Percentiles rank a stretch among this genome's conserved stretches.
These are phyloP conservation scores for Cirrhinus mrigala DNA, from an alignment of 2,797 vertebrate genomes.

Conservation along the genomic window DNA sequence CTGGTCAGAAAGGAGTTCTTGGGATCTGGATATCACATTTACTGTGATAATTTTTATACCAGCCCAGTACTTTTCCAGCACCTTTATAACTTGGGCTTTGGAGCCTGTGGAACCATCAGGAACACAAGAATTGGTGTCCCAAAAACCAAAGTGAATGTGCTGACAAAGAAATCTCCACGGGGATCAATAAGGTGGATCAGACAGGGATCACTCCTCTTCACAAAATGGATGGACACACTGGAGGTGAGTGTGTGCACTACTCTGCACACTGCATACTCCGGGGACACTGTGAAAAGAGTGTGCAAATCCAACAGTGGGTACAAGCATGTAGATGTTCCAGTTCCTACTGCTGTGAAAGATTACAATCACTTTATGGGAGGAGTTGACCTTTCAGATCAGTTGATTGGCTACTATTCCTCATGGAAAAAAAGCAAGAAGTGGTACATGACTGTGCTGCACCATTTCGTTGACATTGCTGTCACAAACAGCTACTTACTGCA, in stretches of 20 bases:
- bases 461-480: constrained; percentile 73
- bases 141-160: not conserved
- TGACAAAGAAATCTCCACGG: not conserved
- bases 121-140: constrained; percentile 43
- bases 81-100: constrained; percentile 31
- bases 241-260: constrained; percentile 36
- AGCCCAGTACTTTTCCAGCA: constrained; percentile 61
- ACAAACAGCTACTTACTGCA: constrained; percentile 72
- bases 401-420: constrained; percentile 71
- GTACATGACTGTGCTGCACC: constrained; percentile 74
- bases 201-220: constrained; percentile 25
- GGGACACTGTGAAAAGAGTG: not conserved
- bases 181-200: constrained; percentile 41
- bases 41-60: constrained; percentile 74
- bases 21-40: constrained; percentile 72
- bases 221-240: constrained; percentile 26
- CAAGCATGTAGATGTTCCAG: not conserved
- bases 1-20: constrained; percentile 64
- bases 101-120: constrained; percentile 61
- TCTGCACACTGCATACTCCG: constrained; percentile 15
- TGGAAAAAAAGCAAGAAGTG: no score
- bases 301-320: not conserved
- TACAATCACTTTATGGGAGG: constrained; percentile 64
- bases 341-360: not conserved
- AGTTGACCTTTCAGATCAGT: constrained; percentile 72